A percentile compares a stretch with the other conserved stretches of the same genome.
phyloP scores from a whole-genome alignment of 2,113 vertebrate species.

The Otolemur garnettii region DNA sequence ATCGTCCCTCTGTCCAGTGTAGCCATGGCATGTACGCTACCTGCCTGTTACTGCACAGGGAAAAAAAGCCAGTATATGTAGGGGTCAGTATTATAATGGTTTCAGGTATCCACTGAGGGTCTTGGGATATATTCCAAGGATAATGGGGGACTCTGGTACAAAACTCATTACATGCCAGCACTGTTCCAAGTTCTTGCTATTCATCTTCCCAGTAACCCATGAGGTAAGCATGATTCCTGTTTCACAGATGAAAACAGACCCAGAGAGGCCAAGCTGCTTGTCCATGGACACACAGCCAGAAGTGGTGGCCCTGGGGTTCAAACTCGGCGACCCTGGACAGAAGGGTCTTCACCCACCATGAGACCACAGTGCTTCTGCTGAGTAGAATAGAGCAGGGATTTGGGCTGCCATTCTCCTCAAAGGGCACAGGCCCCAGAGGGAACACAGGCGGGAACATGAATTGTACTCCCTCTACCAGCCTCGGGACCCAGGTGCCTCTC shows the following conservation, averaged over 20 bases:
- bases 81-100: background rate
- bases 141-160: background rate
- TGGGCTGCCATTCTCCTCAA: background rate
- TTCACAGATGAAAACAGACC: background rate
- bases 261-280: background rate
- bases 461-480: background rate
- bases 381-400: background rate
- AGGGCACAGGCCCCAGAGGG: background rate
- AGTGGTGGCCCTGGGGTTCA: background rate
- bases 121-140: background rate
- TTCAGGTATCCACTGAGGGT: background rate
- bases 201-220: background rate
- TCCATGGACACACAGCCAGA: background rate
- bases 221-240: background rate
- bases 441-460: accelerated
- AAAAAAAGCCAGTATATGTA: background rate
- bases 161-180: background rate
- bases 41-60: background rate
- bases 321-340: background rate
- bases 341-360: background rate
- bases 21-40: background rate
- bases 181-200: background rate
- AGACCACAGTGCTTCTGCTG: background rate
- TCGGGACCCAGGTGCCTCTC: background rate
- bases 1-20: background rate